phyloP scores from a whole-genome alignment of 2,888 invertebrate species.

The Calephelis perditalis region DNA sequence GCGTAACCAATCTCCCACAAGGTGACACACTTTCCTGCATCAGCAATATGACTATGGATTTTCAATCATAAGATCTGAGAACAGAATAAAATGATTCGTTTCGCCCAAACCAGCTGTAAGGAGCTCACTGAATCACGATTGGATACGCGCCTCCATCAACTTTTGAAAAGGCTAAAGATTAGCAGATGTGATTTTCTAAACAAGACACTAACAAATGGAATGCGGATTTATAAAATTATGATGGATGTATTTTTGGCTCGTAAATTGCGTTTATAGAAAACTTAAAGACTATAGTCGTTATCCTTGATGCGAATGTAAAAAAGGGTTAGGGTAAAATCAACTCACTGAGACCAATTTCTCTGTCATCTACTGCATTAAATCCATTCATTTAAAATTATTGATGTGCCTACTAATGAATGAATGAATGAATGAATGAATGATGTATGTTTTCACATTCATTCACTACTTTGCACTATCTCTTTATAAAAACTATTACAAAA shows the following conservation, averaged over 20 bases:
- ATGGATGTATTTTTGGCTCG: conserved; percentile 8
- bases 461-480: too few relatives aligned
- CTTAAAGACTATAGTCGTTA: neutral
- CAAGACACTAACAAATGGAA: conserved; percentile 72
- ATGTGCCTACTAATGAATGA: too few relatives aligned
- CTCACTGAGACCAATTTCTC: too few relatives aligned
- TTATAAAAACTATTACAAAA: too few relatives aligned
- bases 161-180: conserved; percentile 72
- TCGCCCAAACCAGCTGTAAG: conserved; percentile 70
- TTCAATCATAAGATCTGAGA: conserved; percentile 70
- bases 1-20: conserved; percentile 67
- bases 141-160: conserved; percentile 75
- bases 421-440: too few relatives aligned
- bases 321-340: too few relatives aligned
- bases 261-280: neutral
- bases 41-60: conserved; percentile 50
- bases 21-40: conserved; percentile 66
- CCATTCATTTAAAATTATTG: too few relatives aligned
- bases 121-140: conserved; percentile 74
- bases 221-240: conserved; percentile 27
- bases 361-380: too few relatives aligned
- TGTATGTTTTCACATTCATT: too few relatives aligned
- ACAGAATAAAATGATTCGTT: conserved; percentile 72
- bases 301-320: too few relatives aligned
- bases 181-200: conserved; percentile 76